Conservation (phyloP, 2,113 vertebrate species). For the Pangasianodon hypophthalmus region DNA sequence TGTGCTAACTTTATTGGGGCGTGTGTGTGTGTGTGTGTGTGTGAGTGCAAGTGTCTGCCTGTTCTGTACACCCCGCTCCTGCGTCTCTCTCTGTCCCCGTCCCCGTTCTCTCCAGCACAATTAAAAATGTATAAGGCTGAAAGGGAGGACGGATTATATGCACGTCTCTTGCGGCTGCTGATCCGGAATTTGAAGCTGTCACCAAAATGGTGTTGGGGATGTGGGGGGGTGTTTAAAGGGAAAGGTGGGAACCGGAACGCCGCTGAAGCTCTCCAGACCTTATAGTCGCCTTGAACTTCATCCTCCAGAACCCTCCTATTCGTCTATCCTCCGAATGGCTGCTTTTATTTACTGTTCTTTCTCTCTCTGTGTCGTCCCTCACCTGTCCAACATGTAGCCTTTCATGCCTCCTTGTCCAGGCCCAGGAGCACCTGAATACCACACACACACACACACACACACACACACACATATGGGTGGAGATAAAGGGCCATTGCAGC, state of each 20-base stretch:
- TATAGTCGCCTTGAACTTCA: conserved; percentile 12
- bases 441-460: background rate
- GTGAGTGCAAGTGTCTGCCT: conserved; percentile 45
- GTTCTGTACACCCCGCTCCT: conserved; percentile 37
- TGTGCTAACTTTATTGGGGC: conserved; percentile 53
- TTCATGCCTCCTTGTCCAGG: conserved; percentile 72
- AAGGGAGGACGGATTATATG: conserved; percentile 68
- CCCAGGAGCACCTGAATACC: background rate
- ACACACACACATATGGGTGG: conserved; percentile 9
- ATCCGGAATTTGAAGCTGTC: conserved; percentile 74
- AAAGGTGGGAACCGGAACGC: conserved; percentile 35
- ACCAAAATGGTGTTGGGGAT: conserved; percentile 48
- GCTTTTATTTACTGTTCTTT: conserved; percentile 75
- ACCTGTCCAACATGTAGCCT: conserved; percentile 82
- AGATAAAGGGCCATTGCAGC: conserved; percentile 48
- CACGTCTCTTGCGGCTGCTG: conserved; percentile 67
- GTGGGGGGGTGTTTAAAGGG: conserved; percentile 5
- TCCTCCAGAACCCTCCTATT: conserved; percentile 35
- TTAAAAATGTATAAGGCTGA: conserved; percentile 76
- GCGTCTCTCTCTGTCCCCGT: conserved; percentile 45
- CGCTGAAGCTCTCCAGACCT: background rate
- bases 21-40: conserved; percentile 20
- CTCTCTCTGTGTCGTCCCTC: conserved; percentile 76
- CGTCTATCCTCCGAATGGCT: conserved; percentile 54
- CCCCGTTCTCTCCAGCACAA: conserved; percentile 64